A percentile compares a stretch with the other conserved stretches of the same genome.
Evolutionary conservation across 2,888 invertebrate genomes (phyloP).

Genomic region (Quadroppia sp.): DNA sequence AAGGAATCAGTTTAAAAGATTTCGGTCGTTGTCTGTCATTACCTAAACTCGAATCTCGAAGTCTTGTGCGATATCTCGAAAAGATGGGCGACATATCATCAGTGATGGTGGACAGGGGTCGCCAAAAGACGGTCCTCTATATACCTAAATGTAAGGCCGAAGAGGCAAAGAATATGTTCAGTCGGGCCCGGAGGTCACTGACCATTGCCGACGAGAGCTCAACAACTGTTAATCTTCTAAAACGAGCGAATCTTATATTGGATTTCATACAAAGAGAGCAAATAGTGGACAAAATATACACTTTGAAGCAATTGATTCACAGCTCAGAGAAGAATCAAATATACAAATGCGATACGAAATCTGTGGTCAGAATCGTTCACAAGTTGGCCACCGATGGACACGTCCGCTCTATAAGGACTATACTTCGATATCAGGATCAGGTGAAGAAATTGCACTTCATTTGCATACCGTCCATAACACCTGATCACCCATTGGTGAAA

Average conservation of each 20-base stretch:
- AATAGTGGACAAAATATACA: conserved; percentile 58
- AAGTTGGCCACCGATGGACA: conserved; percentile 60
- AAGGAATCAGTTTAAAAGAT: conserved; percentile 58
- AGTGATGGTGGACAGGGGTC: conserved; percentile 59
- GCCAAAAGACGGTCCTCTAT: conserved; percentile 56
- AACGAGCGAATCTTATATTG: conserved; percentile 63
- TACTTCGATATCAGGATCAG: conserved; percentile 55
- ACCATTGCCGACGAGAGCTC: not conserved
- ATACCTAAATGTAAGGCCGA: conserved; percentile 18
- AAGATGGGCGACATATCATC: conserved; percentile 55
- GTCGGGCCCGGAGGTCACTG: not conserved
- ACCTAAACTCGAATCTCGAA: conserved; percentile 49
- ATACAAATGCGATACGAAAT: conserved; percentile 63
- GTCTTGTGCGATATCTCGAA: conserved; percentile 54
- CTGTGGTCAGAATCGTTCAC: conserved; percentile 61
- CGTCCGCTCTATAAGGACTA: conserved; percentile 58
- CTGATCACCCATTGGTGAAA: conserved; percentile 56
- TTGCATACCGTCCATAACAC: conserved; percentile 55
- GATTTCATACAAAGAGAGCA: conserved; percentile 60
- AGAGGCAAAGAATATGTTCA: not conserved
- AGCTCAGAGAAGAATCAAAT: conserved; percentile 59
- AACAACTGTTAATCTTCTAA: conserved; percentile 48
- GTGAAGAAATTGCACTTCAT: conserved; percentile 58
- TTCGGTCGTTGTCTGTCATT: conserved; percentile 49
- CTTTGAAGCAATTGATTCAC: conserved; percentile 53